A percentile compares a stretch with the other conserved stretches of the same genome.
These are phyloP conservation scores for Aleiodes testaceus DNA, from an alignment of 2,888 invertebrate genomes.

Conservation along the genomic window DNA sequence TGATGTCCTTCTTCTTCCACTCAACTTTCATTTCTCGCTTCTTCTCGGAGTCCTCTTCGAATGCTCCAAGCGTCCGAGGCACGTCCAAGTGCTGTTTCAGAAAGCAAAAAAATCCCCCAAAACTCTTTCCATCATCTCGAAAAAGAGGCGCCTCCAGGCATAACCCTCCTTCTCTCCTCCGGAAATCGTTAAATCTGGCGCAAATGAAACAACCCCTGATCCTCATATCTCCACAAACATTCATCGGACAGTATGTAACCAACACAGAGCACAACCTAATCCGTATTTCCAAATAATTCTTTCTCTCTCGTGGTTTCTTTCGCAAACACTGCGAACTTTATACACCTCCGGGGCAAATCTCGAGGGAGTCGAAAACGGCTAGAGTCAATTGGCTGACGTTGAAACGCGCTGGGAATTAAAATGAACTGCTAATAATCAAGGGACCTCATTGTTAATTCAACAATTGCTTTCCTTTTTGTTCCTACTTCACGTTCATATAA, in stretches of 20 bases:
- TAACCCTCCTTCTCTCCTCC: constrained; percentile 43
- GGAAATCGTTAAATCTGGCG: constrained; percentile 59
- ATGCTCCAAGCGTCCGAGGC: constrained; percentile 49
- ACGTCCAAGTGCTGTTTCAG: constrained; percentile 51
- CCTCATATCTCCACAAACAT: constrained; percentile 48
- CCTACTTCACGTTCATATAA: not conserved
- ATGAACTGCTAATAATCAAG: constrained; percentile 44
- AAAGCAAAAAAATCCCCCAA: constrained; percentile 35
- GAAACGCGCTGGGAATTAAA: constrained; percentile 37
- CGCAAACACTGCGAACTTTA: constrained; percentile 28
- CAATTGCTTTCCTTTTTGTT: not conserved
- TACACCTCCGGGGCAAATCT: constrained; percentile 35
- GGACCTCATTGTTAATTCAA: constrained; percentile 37
- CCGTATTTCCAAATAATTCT: not conserved
- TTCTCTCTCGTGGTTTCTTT: not conserved
- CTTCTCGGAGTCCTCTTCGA: constrained; percentile 42
- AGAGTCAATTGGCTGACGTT: constrained; percentile 36
- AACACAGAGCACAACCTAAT: constrained; percentile 12
- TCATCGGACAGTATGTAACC: not conserved
- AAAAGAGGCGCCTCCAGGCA: not conserved
- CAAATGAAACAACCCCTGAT: constrained; percentile 53
- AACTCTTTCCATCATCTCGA: constrained; percentile 47
- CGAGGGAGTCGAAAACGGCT: constrained; percentile 37
- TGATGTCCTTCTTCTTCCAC: constrained; percentile 54
- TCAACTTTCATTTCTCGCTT: constrained; percentile 48